Evolutionary conservation across 2,888 invertebrate species (phyloP).

Genomic region (Amphipoea oculea): DNA sequence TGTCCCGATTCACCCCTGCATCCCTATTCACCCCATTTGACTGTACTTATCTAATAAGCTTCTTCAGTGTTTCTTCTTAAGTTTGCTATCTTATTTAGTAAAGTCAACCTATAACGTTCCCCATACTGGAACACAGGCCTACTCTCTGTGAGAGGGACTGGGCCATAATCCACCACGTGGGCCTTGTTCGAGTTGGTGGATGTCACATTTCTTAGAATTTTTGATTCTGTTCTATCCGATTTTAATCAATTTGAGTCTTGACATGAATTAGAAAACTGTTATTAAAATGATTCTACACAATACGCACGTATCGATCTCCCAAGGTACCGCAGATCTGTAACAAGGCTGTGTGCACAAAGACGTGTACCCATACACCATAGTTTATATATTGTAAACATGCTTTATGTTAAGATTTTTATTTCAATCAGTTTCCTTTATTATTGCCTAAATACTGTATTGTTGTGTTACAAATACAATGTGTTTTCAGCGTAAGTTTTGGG

Average conservation of each 20-base stretch:
- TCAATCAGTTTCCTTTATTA: conserved; percentile 26
- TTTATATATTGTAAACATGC: conserved; percentile 27
- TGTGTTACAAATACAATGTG: background rate
- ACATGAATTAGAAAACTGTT: conserved; percentile 1
- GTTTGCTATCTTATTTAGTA: background rate
- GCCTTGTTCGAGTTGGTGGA: background rate
- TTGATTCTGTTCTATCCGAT: background rate
- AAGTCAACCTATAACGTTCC: no score
- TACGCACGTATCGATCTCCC: conserved; percentile 18
- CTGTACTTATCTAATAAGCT: background rate
- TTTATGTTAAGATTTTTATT: conserved; percentile 16
- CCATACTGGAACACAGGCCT: background rate
- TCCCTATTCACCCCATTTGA: no score
- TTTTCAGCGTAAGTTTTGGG: background rate
- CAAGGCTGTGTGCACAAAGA: conserved; percentile 35
- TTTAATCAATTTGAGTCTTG: background rate
- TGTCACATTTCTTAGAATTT: no score
- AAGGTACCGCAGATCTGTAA: conserved; percentile 27
- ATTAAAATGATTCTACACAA: background rate
- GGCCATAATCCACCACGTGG: background rate
- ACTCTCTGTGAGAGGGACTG: background rate
- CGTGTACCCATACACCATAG: background rate
- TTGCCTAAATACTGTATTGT: conserved; percentile 1
- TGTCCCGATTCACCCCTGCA: no score
- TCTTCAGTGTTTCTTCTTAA: background rate